phyloP scores from a whole-genome alignment of 2,888 invertebrate species.

The Parasteatoda lunata region DNA sequence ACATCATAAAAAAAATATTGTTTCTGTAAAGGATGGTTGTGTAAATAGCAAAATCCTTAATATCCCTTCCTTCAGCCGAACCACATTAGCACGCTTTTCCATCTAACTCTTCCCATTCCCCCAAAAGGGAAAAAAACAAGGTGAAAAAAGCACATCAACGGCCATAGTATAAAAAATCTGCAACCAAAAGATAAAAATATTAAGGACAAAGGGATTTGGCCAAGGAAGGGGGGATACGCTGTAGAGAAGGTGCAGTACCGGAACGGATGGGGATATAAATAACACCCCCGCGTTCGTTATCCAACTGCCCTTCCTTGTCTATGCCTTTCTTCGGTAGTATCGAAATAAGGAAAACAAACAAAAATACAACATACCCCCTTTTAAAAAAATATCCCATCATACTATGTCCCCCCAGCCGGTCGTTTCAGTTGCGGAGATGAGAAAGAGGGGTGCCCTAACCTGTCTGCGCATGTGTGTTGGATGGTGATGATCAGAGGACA shows the following conservation, averaged over 20 bases:
- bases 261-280: not conserved
- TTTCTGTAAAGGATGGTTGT: no score
- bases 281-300: not conserved
- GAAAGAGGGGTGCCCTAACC: not conserved
- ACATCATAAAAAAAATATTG: no score
- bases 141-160: not conserved
- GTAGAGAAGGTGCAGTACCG: not conserved
- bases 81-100: not conserved
- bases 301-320: not conserved
- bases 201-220: not conserved
- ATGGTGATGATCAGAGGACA: conserved; percentile 51
- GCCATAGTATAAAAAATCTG: not conserved
- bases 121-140: not conserved
- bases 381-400: conserved; percentile 16
- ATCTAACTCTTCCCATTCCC: not conserved
- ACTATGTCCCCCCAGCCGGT: conserved; percentile 22
- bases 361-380: conserved; percentile 14
- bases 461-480: conserved; percentile 36
- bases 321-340: not conserved
- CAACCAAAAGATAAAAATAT: not conserved
- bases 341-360: not conserved
- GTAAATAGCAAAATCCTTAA: not conserved
- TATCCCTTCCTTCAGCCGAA: not conserved
- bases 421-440: conserved; percentile 11
- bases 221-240: not conserved